Base-by-base conservation (phyloP, 2,113 vertebrate species). In the Clinocottus analis region DNA sequence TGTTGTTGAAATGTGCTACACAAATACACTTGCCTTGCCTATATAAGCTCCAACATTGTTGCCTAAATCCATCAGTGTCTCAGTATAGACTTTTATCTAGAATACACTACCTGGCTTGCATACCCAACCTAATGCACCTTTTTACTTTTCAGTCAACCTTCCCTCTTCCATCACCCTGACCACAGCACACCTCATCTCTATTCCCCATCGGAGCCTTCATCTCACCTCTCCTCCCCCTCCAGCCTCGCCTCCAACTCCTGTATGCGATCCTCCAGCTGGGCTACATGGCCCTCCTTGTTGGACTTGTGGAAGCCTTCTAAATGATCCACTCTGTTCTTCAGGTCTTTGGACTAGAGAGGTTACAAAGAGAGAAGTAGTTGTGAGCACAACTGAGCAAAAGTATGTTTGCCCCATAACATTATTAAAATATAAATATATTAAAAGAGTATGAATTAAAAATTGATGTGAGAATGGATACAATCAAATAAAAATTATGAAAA, bases 221-320 rank as follows among this genome's bases (percentile, higher is more conserved):
- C 90, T 92, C 89, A 98, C 97, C 97, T 96, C 86, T 99, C 98
- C 87, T 98, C 98, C 2, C 77, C 94, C 87, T 98, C 97, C 55
- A 99, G 95, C 10, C 95, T 93, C 90, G 96, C 96, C 90, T 99
- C 97, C 80, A 99, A 95, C 90, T 99, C 98, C 45, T 95, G 91
- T 39, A 99, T 95, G 85, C 96, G 95, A 60, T 87, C 91, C 91
- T 99, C 97, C 95, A 99, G 95, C 84, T 99, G 97, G 35, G 90
- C 82, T 51, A 99, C 96, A 72, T 97, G 93, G 4, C 96, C 97
- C 79, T 98, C 98, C 85, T 99, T 98, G 91, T 90, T 98, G 84
- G 97, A 96, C 82, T 96, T 95, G 81, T 97, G 97, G 65, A 97
- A 98, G 65, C 93, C 92, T 88, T 99, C 98, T 68, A 98, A 91